These are phyloP conservation scores for Xestoiulus laeticollis DNA, from an alignment of 2,888 invertebrate species.

Conservation along the genomic window DNA sequence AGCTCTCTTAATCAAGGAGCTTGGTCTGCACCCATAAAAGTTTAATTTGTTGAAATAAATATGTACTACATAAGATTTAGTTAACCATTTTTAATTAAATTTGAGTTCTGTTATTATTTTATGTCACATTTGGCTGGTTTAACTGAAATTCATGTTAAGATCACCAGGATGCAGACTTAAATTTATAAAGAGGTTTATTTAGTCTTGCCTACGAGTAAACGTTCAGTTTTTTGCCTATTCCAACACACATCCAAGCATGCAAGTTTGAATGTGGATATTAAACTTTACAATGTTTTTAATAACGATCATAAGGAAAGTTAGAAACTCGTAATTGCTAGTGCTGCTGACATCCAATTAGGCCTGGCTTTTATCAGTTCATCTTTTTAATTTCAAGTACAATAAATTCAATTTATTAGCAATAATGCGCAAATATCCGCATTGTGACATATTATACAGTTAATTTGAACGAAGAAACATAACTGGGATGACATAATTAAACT, in stretches of 20 bases:
- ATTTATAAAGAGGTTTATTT: too few species aligned
- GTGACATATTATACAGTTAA: too few species aligned
- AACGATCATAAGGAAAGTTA: background rate
- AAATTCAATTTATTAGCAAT: too few species aligned
- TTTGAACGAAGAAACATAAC: too few species aligned
- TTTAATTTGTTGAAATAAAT: background rate
- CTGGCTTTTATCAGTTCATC: background rate
- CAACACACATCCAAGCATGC: background rate
- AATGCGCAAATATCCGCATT: too few species aligned
- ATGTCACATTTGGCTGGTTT: background rate
- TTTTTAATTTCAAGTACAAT: too few species aligned
- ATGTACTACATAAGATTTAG: background rate
- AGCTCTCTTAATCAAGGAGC: too few species aligned
- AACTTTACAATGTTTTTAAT: background rate
- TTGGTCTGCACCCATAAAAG: too few species aligned
- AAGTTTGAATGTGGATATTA: background rate
- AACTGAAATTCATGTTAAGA: background rate
- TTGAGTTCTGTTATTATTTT: background rate
- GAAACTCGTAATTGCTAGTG: background rate
- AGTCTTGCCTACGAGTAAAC: background rate
- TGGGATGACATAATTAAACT: too few species aligned
- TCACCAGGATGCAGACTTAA: background rate
- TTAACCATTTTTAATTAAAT: background rate
- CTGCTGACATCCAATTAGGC: constrained; percentile 1
- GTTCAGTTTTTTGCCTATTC: background rate